Evolutionary conservation across 2,113 vertebrate genomes (phyloP), one percentile per base, ranked within the genome.

Genomic region (Ranitomeya variabilis): DNA sequence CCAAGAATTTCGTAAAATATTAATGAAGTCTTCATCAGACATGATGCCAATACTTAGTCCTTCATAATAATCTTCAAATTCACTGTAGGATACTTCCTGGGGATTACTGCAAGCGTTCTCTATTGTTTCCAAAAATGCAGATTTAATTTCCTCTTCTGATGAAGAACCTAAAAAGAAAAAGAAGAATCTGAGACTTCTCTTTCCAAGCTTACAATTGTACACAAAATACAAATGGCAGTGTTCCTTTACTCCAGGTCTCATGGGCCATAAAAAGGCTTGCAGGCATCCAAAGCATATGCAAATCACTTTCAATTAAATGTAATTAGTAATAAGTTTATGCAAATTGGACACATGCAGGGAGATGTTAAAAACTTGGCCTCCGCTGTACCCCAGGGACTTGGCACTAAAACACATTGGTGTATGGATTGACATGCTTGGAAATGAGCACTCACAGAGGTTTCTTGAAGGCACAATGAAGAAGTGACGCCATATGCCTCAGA

Each of bases 61-160:
- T 93, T 97, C 96, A 86, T 96, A 96, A 90, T 95, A 96, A 92
- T 95, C 94, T 93, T 96, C 96, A 83, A 97, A 97, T 91, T 96
- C 95, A 45, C 94, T 91, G 60, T 95, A 97, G 0, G 93, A 94
- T 23, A 97, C 93, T 90, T 95, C 93, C 55, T 21, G 91, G 45
- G 91, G 86, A 57, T 92, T 93, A 90, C 84, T 93, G 90, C 94
- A 95, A 73, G 90, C 90, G 55, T 92, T 91, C 91, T 90, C 71
- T 82, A 97, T 84, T n/a, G 93, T 93, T 91, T 96, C 94, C 19
- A 96, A 83, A 92, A 96, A 96, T 14, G 92, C 94, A 0, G 45
- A 93, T 67, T 91, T 92, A 62, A 96, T 93, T 91, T 95, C 92
- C 90, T 95, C 95, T 89, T 95, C 95, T 89, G 93, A 91, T 89